Base-by-base conservation (phyloP, 2,797 vertebrate species). In the Helostoma temminkii region DNA sequence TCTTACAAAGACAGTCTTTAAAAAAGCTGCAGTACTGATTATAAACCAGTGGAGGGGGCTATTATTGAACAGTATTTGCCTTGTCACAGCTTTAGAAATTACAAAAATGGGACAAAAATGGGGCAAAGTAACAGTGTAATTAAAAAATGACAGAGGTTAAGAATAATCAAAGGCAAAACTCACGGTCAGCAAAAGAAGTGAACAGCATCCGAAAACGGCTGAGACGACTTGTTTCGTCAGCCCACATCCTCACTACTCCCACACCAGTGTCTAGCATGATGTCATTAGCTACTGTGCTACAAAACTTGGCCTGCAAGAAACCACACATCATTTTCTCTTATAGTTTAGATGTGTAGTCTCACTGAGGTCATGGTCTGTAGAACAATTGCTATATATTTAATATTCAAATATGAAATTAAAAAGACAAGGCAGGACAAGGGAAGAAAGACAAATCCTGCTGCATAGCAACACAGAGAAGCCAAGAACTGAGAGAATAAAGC, bases 171-270 rank as follows among this genome's bases (percentile, higher is more conserved):
- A 52, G 10, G n/a, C 45, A 21, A 49, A 55, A 96, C 97, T 97
- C 90, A 98, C 97, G 97, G 59, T 98, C 96, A 47, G 95, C 88
- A 68, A 97, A 98, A 36, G 95, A 95, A 0, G 96, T 98, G 87
- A 96, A 98, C 16, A 98, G 94, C 96, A 98, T 96, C 60, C 95
- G 89, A 89, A 98, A 98, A 15, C 96, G 92, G 88, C 97, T 98
- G n/a, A 97, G 93, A 2, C 96, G 93, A 80, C 97, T 98, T 1
- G 94, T 94, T 86, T 97, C 96, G 0, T 98, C 96, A 0, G 97
- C 96, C 97, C 97, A 98, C 96, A 98, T 97, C 21, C 97, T 91
- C 24, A 98, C 91, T 34, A 98, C 97, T 0, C 94, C 97, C 0
- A 94, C 92, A 12, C 95, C 94, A 0, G 94, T 96, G 78, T 96